phyloP scores from a whole-genome alignment of 2,888 invertebrate genomes.

The Chydorus sphaericus region DNA sequence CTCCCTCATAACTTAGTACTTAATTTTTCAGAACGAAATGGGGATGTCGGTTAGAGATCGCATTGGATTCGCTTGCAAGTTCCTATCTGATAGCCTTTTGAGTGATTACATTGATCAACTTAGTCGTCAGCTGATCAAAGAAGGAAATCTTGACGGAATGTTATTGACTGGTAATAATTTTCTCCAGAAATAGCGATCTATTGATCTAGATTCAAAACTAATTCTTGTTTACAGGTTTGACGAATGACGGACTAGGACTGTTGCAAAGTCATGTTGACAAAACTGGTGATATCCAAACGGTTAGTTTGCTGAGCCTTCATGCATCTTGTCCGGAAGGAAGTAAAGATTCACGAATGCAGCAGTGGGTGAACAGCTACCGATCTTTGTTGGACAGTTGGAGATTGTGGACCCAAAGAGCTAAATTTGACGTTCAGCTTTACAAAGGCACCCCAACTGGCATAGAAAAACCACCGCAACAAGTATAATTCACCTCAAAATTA shows the following conservation, averaged over 20 bases:
- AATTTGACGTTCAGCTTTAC: constrained; percentile 68
- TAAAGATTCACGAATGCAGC: constrained; percentile 31
- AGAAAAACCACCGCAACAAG: constrained; percentile 28
- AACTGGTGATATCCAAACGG: constrained; percentile 83
- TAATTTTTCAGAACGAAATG: constrained; percentile 50
- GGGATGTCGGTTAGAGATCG: constrained; percentile 74
- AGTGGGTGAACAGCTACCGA: constrained; percentile 54
- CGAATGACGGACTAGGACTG: constrained; percentile 56
- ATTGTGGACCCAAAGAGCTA: constrained; percentile 75
- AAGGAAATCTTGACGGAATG: constrained; percentile 69
- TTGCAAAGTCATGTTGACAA: constrained; percentile 74
- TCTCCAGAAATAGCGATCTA: background rate
- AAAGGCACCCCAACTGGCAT: constrained; percentile 37
- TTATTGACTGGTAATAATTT: constrained; percentile 50
- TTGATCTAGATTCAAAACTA: background rate
- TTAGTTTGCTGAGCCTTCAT: constrained; percentile 60
- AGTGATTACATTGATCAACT: constrained; percentile 60
- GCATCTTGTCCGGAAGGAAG: constrained; percentile 57
- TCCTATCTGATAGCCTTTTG: constrained; percentile 63
- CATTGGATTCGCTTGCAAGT: constrained; percentile 80
- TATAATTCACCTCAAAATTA: too few relatives aligned
- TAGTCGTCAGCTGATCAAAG: constrained; percentile 50
- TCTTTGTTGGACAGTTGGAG: constrained; percentile 75
- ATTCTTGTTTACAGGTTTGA: constrained; percentile 40
- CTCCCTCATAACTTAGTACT: constrained; percentile 14